phyloP scores from a whole-genome alignment of 2,113 vertebrate genomes.

The Misgurnus anguillicaudatus region DNA sequence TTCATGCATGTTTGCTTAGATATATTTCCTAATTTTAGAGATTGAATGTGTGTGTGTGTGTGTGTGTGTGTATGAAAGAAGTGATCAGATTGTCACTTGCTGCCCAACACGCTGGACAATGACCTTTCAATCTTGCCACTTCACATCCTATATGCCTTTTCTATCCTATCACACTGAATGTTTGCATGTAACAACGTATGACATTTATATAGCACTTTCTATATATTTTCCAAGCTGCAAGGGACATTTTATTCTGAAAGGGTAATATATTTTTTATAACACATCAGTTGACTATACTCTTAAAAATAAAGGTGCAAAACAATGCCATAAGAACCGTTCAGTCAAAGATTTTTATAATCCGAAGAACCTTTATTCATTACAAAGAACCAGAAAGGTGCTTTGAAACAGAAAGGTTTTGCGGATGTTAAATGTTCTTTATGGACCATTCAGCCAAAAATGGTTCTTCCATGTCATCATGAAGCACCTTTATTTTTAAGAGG shows the following conservation, averaged over 20 bases:
- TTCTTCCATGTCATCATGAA: too few relatives aligned
- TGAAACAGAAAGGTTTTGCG: too few relatives aligned
- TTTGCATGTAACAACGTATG: conserved; percentile 42
- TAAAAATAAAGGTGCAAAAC: too few relatives aligned
- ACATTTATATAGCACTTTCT: conserved; percentile 66
- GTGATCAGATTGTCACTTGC: neutral
- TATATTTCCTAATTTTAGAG: neutral
- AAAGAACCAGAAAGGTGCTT: too few relatives aligned
- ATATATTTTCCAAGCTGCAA: conserved; percentile 81
- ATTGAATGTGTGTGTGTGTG: neutral
- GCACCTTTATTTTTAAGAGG: too few relatives aligned
- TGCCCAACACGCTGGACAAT: conserved; percentile 18
- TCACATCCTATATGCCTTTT: conserved; percentile 42
- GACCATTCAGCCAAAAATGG: too few relatives aligned
- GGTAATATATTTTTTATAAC: conserved; percentile 70
- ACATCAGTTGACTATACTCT: conserved; percentile 35
- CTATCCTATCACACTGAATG: conserved; percentile 42
- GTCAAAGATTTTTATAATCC: too few relatives aligned
- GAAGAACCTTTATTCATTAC: too few relatives aligned
- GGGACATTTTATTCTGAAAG: conserved; percentile 82
- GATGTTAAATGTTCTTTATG: too few relatives aligned
- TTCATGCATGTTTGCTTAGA: neutral
- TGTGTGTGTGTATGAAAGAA: neutral
- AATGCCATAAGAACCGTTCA: too few relatives aligned
- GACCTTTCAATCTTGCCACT: conserved; percentile 22